A percentile compares a stretch with the other conserved stretches of the same genome.
These are phyloP conservation scores for Acanthosepion esculentum DNA, from an alignment of 2,888 invertebrate genomes.

Conservation along the genomic window DNA sequence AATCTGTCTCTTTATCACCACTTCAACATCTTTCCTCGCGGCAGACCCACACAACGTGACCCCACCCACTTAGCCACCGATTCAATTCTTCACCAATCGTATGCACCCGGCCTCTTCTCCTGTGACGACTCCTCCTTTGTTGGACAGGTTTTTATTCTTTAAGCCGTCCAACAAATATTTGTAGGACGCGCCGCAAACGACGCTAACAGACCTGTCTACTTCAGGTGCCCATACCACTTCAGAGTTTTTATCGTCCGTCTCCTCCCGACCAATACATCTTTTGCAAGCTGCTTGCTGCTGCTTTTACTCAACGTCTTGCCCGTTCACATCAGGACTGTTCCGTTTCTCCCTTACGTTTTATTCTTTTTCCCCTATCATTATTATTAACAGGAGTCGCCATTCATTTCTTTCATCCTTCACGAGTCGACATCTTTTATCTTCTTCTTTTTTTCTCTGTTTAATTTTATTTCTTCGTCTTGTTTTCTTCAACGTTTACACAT, in stretches of 20 bases:
- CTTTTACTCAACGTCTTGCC: not conserved
- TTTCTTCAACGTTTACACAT: too few relatives aligned
- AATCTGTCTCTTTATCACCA: too few relatives aligned
- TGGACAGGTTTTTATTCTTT: not conserved
- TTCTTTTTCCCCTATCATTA: not conserved
- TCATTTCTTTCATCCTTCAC: not conserved
- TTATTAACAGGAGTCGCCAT: not conserved
- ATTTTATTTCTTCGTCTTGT: not conserved
- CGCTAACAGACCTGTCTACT: conserved; percentile 12
- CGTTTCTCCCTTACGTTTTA: not conserved
- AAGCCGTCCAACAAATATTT: conserved; percentile 33
- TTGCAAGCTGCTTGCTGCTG: not conserved
- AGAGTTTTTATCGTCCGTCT: not conserved
- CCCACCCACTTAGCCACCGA: not conserved
- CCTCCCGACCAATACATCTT: not conserved
- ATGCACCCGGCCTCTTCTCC: not conserved
- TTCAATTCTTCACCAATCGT: conserved; percentile 16
- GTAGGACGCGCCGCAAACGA: not conserved
- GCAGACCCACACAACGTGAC: not conserved
- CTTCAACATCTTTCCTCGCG: too few relatives aligned
- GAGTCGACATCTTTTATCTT: not conserved
- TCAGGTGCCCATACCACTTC: not conserved
- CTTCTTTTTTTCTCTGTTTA: not conserved
- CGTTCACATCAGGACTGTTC: not conserved
- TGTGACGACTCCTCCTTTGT: not conserved